Evolutionary conservation across 1,140 invertebrate genomes (phyloP).

Genomic region (Tetragonula clypearis): DNA sequence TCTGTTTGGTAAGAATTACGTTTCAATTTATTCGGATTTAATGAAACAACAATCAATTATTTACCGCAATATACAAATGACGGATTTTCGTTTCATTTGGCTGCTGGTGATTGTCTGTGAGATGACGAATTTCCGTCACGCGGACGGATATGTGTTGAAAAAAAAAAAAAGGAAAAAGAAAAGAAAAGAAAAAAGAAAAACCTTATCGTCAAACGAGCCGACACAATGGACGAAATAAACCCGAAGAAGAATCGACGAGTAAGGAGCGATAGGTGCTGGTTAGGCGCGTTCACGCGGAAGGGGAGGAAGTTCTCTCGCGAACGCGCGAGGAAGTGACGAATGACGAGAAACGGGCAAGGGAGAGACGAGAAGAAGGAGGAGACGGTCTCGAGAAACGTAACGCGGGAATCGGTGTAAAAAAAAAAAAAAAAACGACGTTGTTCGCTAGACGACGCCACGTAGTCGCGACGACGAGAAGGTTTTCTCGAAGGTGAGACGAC

Average conservation of each 20-base stretch:
- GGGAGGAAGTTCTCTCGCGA: not conserved
- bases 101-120: too few relatives aligned
- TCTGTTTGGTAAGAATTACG: too few relatives aligned
- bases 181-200: not conserved
- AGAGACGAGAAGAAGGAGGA: not conserved
- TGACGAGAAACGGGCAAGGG: too few relatives aligned
- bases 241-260: not conserved
- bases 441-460: constrained; percentile 43
- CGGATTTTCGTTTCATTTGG: too few relatives aligned
- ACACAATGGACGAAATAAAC: not conserved
- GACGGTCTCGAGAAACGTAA: not conserved
- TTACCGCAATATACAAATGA: too few relatives aligned
- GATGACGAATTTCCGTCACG: too few relatives aligned
- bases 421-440: constrained; percentile 16
- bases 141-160: too few relatives aligned
- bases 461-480: constrained; percentile 42
- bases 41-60: too few relatives aligned
- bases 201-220: constrained; percentile 33
- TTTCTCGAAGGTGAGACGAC: constrained; percentile 42
- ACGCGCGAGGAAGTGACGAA: not conserved
- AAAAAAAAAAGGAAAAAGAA: not conserved
- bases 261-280: too few relatives aligned
- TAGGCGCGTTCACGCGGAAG: constrained; percentile 33
- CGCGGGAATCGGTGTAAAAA: constrained; percentile 19
- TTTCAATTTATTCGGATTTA: too few relatives aligned